phyloP scores from a whole-genome alignment of 1,140 invertebrate genomes.

The Schlechtendalia chinensis region DNA sequence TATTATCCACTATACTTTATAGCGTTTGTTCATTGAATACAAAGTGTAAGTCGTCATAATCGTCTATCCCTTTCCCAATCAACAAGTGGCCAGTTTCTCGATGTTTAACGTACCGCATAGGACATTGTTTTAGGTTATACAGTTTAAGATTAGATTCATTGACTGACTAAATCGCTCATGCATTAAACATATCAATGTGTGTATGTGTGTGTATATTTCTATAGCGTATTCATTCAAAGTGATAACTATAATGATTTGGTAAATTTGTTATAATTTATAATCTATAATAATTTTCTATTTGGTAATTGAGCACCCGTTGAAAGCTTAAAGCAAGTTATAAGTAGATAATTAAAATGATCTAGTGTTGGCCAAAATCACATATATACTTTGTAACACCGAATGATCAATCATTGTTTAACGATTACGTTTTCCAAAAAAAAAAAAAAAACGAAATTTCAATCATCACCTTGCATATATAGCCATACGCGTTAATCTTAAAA shows the following conservation, averaged over 20 bases:
- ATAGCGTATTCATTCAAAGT: background rate
- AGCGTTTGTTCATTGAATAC: background rate
- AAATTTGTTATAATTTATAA: no score
- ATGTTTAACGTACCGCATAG: conserved; percentile 21
- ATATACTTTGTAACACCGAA: background rate
- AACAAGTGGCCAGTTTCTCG: conserved; percentile 42
- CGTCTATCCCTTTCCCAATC: conserved; percentile 9
- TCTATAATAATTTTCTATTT: background rate
- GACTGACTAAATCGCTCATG: background rate
- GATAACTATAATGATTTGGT: background rate
- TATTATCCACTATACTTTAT: no score
- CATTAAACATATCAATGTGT: background rate
- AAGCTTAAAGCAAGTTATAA: background rate
- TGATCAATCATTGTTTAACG: no score
- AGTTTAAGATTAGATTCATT: conserved; percentile 14
- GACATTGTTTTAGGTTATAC: background rate
- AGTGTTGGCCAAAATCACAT: background rate
- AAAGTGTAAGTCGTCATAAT: conserved; percentile 20
- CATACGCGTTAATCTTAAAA: background rate
- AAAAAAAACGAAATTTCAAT: background rate
- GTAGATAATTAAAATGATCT: background rate
- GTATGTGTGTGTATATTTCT: no score
- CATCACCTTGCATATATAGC: background rate
- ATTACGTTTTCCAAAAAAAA: background rate
- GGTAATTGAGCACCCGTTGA: background rate